Percentiles rank a stretch among this genome's conserved stretches.
Conservation (phyloP, 2,797 vertebrate species). For the Bryconaethiops microstoma region DNA sequence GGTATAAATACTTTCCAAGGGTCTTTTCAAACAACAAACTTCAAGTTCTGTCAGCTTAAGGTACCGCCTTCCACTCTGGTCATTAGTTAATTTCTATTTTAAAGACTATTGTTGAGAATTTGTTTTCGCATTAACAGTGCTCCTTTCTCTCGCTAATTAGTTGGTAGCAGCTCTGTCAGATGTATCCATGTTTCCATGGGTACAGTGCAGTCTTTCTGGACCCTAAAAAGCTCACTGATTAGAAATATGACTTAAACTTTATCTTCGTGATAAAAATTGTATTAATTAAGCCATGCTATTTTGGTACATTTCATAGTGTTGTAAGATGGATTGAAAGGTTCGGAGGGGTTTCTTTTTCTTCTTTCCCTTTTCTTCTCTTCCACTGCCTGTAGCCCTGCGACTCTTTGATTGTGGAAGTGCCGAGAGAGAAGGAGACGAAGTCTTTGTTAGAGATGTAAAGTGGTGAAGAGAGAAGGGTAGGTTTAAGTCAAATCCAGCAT, state of each 20-base stretch:
- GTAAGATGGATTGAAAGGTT: constrained; percentile 55
- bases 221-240: constrained; percentile 63
- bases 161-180: constrained; percentile 60
- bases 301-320: constrained; percentile 58
- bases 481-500: constrained; percentile 28
- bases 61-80: constrained; percentile 45
- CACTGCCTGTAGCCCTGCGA: constrained; percentile 32
- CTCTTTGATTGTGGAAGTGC: constrained; percentile 48
- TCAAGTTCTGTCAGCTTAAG: constrained; percentile 30
- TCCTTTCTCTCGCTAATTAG: constrained; percentile 62
- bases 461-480: constrained; percentile 23
- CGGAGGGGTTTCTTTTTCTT: constrained; percentile 33
- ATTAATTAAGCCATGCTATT: constrained; percentile 66
- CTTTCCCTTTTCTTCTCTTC: background rate
- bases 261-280: constrained; percentile 62
- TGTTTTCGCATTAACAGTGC: constrained; percentile 53
- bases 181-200: constrained; percentile 60
- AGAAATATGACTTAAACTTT: constrained; percentile 64
- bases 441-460: constrained; percentile 34
- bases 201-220: constrained; percentile 58
- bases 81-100: constrained; percentile 48
- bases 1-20: constrained; percentile 25
- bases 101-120: constrained; percentile 58
- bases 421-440: constrained; percentile 22
- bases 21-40: constrained; percentile 8